Percentiles rank a stretch among this genome's conserved stretches.
phyloP scores from a whole-genome alignment of 2,888 invertebrate species.

The Drosophila atripex region DNA sequence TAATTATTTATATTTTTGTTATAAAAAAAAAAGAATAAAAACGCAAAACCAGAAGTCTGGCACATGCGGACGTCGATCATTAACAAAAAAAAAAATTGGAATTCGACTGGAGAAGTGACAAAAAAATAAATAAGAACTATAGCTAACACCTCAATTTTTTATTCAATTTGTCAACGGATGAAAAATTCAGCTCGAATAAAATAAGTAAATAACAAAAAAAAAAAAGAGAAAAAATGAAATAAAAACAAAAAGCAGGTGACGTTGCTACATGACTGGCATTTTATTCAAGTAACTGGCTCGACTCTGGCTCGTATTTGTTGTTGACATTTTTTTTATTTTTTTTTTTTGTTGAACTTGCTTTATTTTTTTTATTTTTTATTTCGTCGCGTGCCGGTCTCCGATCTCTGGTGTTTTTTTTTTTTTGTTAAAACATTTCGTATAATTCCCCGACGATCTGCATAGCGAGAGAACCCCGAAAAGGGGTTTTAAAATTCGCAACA shows the following conservation, averaged over 20 bases:
- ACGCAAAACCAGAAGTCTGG: conserved; percentile 24
- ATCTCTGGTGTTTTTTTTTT: conserved; percentile 2
- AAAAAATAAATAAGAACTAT: conserved; percentile 8
- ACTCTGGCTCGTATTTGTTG: not conserved
- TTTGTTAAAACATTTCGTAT: not conserved
- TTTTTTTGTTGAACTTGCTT: not conserved
- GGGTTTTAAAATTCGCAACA: conserved; percentile 52
- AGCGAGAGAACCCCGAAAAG: not conserved
- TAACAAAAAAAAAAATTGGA: too few species aligned
- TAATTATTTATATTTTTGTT: not conserved
- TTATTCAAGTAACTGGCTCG: conserved; percentile 19
- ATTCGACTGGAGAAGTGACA: conserved; percentile 12
- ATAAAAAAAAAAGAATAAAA: not conserved
- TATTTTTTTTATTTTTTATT: not conserved
- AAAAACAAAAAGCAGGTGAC: conserved; percentile 38
- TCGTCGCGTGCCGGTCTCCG: conserved; percentile 53
- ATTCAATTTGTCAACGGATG: conserved; percentile 54
- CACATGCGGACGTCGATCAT: not conserved
- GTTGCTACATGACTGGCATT: conserved; percentile 64
- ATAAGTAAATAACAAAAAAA: not conserved
- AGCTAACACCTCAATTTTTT: conserved; percentile 55
- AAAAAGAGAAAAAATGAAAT: not conserved
- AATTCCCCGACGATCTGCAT: not conserved
- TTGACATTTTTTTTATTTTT: conserved; percentile 2
- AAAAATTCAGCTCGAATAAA: conserved; percentile 1